A percentile compares a stretch with the other conserved stretches of the same genome.
Conservation (phyloP, 1,140 invertebrate genomes). For the Thaumetopoea pityocampa region DNA sequence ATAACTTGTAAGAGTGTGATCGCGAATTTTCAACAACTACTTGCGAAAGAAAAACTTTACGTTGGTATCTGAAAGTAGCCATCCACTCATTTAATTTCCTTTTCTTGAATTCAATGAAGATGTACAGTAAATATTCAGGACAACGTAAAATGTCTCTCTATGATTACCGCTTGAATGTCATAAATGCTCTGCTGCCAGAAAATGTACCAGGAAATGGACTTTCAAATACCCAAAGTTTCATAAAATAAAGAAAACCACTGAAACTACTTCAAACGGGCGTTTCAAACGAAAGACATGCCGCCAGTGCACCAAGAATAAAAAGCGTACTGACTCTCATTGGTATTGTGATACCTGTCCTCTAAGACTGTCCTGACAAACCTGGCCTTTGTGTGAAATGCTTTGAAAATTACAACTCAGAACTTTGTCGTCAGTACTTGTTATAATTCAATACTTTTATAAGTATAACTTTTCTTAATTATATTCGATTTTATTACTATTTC, state of each 20-base stretch:
- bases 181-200: not conserved
- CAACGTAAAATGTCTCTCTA: not conserved
- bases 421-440: too few relatives aligned
- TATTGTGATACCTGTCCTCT: not conserved
- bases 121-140: too few relatives aligned
- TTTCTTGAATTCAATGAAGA: too few relatives aligned
- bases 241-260: too few relatives aligned
- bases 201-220: constrained; percentile 16
- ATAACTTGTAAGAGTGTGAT: too few relatives aligned
- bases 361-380: not conserved
- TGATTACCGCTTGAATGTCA: not conserved
- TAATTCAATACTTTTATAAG: too few relatives aligned
- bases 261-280: constrained; percentile 9
- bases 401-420: too few relatives aligned
- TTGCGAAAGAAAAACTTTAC: constrained; percentile 4
- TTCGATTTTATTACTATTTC: too few relatives aligned
- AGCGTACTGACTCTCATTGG: not conserved
- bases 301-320: not conserved
- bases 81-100: constrained; percentile 1
- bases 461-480: too few relatives aligned
- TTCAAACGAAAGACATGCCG: not conserved
- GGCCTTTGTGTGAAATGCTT: not conserved
- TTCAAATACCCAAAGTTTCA: constrained; percentile 19
- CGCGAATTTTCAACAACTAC: too few relatives aligned
- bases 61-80: constrained; percentile 3